Evolutionary conservation across 1,140 invertebrate species (phyloP).

Genomic region (Maniola jurtina): DNA sequence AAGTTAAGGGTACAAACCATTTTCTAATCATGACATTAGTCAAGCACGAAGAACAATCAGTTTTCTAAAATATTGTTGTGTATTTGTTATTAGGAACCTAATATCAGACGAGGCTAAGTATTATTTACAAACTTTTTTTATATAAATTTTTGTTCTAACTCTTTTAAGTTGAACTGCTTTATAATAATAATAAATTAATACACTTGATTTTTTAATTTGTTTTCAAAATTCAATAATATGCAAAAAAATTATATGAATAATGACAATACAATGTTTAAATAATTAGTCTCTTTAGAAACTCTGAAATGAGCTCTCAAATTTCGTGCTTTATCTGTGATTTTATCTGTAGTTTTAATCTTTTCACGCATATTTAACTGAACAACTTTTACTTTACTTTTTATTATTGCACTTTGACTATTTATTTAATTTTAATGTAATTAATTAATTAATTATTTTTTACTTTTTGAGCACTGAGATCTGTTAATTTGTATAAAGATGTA

Average conservation of each 20-base stretch:
- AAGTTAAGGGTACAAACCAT: constrained; percentile 27
- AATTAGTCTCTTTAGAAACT: constrained; percentile 11
- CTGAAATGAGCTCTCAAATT: constrained; percentile 61
- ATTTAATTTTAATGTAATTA: constrained; percentile 70
- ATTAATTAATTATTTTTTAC: constrained; percentile 51
- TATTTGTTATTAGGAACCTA: constrained; percentile 4
- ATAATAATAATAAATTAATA: background rate
- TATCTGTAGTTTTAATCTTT: constrained; percentile 64
- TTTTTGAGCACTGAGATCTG: constrained; percentile 75
- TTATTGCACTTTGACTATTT: constrained; percentile 73
- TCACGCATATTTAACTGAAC: constrained; percentile 54
- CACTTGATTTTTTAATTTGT: background rate
- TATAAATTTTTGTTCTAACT: constrained; percentile 14
- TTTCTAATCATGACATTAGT: constrained; percentile 39
- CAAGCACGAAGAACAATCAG: constrained; percentile 24
- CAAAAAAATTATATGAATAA: background rate
- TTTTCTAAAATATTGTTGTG: constrained; percentile 1
- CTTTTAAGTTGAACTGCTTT: constrained; percentile 4
- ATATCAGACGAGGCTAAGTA: constrained; percentile 26
- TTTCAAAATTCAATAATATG: background rate
- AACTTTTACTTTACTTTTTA: constrained; percentile 57
- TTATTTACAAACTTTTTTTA: constrained; percentile 21
- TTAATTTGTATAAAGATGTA: constrained; percentile 70
- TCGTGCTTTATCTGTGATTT: constrained; percentile 70
- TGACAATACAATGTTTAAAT: background rate